phyloP scores from a whole-genome alignment of 2,888 invertebrate genomes.

The Sipha maydis region DNA sequence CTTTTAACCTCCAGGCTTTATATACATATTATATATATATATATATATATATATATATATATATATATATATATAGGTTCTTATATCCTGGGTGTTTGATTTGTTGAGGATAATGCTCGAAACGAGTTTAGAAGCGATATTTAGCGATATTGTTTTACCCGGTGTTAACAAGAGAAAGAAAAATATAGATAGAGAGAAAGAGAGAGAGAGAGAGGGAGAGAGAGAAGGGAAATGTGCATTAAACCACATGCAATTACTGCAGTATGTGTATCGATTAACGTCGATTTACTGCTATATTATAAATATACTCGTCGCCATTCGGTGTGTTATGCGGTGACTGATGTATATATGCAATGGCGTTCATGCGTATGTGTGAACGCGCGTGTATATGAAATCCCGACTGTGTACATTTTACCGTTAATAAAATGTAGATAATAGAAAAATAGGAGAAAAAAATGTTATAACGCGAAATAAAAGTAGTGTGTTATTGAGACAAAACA shows the following conservation, averaged over 20 bases:
- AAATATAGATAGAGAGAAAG: too few species aligned
- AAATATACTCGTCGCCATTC: neutral
- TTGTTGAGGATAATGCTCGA: neutral
- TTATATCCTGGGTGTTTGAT: neutral
- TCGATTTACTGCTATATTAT: neutral
- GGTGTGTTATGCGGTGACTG: neutral
- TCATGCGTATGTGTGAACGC: neutral
- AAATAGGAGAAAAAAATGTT: neutral
- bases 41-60: neutral
- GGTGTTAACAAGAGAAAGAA: neutral
- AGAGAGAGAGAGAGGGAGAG: too few species aligned
- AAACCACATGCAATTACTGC: neutral
- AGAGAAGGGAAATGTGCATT: neutral
- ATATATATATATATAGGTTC: neutral
- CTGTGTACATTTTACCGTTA: conserved; percentile 25
- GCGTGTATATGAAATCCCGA: neutral
- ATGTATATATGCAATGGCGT: too few species aligned
- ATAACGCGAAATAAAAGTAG: conserved; percentile 8
- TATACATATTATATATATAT: neutral
- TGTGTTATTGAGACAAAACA: neutral
- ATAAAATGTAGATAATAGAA: neutral
- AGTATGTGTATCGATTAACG: neutral
- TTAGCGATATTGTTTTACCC: neutral
- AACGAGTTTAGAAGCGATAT: neutral
- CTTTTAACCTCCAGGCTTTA: neutral